phyloP scores from a whole-genome alignment of 2,888 invertebrate species.

The Parapristionchus giblindavisi region DNA sequence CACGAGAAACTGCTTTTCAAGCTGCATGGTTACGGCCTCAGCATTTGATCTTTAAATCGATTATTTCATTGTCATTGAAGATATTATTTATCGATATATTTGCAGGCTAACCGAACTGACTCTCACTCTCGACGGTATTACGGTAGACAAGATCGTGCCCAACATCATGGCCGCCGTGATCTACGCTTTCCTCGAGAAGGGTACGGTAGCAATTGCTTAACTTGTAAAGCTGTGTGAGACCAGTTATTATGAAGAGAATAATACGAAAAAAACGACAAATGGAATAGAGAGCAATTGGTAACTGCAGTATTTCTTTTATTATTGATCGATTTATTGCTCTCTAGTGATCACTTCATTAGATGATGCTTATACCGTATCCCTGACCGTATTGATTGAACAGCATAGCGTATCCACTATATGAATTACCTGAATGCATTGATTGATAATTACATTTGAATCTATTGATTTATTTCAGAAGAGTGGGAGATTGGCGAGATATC shows the following conservation, averaged over 20 bases:
- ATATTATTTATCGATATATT: constrained; percentile 2
- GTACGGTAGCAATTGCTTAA: neutral
- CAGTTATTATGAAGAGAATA: neutral
- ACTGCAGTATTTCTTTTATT: no score
- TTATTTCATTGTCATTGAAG: no score
- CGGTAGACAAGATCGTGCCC: constrained; percentile 51
- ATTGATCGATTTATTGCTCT: no score
- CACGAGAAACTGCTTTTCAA: no score
- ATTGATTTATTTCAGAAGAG: constrained; percentile 49
- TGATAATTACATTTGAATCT: no score
- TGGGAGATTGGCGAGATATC: constrained; percentile 56
- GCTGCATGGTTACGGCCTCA: no score
- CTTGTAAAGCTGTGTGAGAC: neutral
- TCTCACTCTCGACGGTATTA: constrained; percentile 52
- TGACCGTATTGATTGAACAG: no score
- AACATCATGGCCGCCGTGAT: constrained; percentile 57
- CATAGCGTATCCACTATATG: no score
- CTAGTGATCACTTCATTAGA: no score
- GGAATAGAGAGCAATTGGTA: constrained; percentile 2
- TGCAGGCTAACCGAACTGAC: constrained; percentile 51
- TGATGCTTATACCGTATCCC: no score
- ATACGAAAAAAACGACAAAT: neutral
- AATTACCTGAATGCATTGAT: no score
- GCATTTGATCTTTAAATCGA: no score
- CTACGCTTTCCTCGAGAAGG: constrained; percentile 50